Evolutionary conservation across 2,797 vertebrate genomes (phyloP), one percentile per base, ranked within the genome.

Genomic region (Cephalopachus bancanus): DNA sequence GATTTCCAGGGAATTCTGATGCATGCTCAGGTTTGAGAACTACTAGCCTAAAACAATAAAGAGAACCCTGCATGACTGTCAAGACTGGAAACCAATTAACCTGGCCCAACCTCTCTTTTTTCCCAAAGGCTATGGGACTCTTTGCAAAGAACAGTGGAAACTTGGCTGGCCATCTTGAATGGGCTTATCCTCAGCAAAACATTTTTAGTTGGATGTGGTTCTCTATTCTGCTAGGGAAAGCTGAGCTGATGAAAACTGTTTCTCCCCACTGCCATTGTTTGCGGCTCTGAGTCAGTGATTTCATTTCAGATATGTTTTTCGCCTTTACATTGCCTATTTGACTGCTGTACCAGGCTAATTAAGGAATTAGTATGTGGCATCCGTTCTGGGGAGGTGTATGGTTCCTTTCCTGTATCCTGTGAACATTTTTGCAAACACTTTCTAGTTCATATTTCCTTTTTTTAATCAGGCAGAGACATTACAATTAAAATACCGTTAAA

Each of bases 401-500:
- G 60, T 84, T 94, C 83, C 95, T 96, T 91, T 91, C 96, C 86
- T 96, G 91, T n/a, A 20, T 96, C 83, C 93, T 71, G 96, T 96
- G 95, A 96, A 96, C 51, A 51, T 93, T 97, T 97, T 97, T 97
- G 6, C 60, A 93, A 95, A 95, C 92, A 96, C 88, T 98, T 98
- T 98, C 94, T 92, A 95, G 97, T 98, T 98, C 98, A 98, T 99
- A 98, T 98, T 99, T 99, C 98, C 98, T 98, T 98, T 98, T 99
- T 99, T 98, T 98, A 98, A 99, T 98, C 98, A 99, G 98, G 96
- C 98, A 98, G 98, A 98, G 98, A 97, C 98, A 97, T 98, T 99
- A 98, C 98, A 98, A 99, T 99, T 99, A 98, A 98, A 99, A 98
- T 98, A 98, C 98, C 97, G 86, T 98, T 98, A 98, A 98, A 99